Evolutionary conservation across 1,140 invertebrate species (phyloP).

Genomic region (Drosophila lacertosa): DNA sequence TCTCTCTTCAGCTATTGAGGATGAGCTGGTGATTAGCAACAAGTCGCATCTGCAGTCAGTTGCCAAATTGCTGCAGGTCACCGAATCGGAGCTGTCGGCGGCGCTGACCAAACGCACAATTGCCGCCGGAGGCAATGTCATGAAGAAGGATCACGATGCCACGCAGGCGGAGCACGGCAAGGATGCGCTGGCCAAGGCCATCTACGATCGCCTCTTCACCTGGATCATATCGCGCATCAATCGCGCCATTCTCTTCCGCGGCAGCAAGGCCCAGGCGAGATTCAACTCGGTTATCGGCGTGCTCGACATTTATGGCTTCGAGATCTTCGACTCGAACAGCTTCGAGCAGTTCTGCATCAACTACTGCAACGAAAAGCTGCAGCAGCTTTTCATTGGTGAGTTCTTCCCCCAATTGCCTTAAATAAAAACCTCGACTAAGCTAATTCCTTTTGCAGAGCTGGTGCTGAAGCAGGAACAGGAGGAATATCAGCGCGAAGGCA

Average conservation of each 20-base stretch:
- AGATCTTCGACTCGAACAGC: constrained; percentile 97
- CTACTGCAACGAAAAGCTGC: constrained; percentile 98
- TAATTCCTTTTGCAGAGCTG: constrained; percentile 87
- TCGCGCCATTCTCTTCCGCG: constrained; percentile 87
- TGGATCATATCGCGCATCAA: constrained; percentile 97
- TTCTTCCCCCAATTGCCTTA: constrained; percentile 34
- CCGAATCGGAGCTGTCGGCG: constrained; percentile 88
- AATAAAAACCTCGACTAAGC: background rate
- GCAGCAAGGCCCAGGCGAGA: constrained; percentile 74
- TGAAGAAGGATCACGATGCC: constrained; percentile 95
- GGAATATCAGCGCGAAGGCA: constrained; percentile 96
- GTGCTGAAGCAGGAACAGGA: constrained; percentile 98
- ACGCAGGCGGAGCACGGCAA: constrained; percentile 94
- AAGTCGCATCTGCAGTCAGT: constrained; percentile 87
- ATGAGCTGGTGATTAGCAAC: constrained; percentile 89
- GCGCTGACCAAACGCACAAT: constrained; percentile 94
- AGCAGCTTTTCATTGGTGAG: constrained; percentile 97
- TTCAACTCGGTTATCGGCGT: constrained; percentile 95
- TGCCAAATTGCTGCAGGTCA: constrained; percentile 90
- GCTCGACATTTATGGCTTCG: constrained; percentile 98
- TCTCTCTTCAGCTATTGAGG: constrained; percentile 84
- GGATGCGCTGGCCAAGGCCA: constrained; percentile 96
- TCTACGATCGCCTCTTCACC: constrained; percentile 95
- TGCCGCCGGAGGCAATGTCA: constrained; percentile 96
- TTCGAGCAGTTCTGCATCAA: constrained; percentile 98